Conservation (phyloP, 2,797 vertebrate species). For the Thamnophis elegans region DNA sequence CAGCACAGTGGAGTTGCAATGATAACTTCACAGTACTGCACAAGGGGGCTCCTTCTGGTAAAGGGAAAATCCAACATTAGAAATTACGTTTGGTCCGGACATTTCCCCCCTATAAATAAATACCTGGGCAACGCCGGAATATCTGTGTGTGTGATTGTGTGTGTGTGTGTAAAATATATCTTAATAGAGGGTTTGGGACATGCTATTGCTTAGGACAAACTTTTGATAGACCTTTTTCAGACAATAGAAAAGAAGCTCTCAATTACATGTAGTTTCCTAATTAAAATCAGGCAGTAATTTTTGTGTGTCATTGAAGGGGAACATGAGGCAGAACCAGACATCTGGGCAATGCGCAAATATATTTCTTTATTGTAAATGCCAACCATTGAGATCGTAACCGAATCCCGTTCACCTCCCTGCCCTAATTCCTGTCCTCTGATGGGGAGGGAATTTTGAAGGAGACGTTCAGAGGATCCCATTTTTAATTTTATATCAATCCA, state of each 20-base stretch:
- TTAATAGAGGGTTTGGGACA: not conserved
- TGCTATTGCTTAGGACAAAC: not conserved
- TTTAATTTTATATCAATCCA: not conserved
- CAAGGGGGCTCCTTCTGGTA: too few relatives aligned
- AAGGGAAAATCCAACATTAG: too few relatives aligned
- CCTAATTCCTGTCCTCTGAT: not conserved
- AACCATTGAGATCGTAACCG: not conserved
- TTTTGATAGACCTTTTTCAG: not conserved
- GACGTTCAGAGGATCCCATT: not conserved
- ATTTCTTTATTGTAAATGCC: not conserved
- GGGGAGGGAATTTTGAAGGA: not conserved
- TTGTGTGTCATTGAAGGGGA: not conserved
- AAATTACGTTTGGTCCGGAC: too few relatives aligned
- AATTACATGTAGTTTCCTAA: not conserved
- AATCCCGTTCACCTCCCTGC: not conserved
- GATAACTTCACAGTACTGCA: too few relatives aligned
- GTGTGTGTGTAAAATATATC: too few relatives aligned
- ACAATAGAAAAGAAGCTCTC: not conserved
- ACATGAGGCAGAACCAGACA: not conserved
- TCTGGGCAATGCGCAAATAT: not conserved
- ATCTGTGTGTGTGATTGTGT: too few relatives aligned
- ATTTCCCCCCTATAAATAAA: too few relatives aligned
- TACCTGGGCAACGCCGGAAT: too few relatives aligned
- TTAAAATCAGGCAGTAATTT: not conserved
- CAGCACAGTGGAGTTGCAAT: too few relatives aligned